phyloP scores from a whole-genome alignment of 2,888 invertebrate genomes.

The Lasioglossum leucozonium region DNA sequence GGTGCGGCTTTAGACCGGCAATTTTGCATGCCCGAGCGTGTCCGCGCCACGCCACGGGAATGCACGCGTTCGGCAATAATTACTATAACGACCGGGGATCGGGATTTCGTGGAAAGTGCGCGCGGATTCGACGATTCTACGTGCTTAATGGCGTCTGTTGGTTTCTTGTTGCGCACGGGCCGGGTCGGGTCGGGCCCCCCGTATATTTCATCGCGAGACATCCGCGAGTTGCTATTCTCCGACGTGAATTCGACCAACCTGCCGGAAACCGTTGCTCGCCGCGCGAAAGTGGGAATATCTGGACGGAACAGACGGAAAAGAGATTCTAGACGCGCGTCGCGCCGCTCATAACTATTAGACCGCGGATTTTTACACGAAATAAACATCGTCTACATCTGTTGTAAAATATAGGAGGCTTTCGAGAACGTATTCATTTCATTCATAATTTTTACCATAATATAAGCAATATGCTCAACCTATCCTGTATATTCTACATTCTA shows the following conservation, averaged over 20 bases:
- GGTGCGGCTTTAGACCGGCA: conserved; percentile 59
- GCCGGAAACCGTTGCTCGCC: background rate
- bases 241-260: conserved; percentile 2
- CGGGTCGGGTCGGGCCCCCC: too few relatives aligned
- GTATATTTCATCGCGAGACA: conserved; percentile 27
- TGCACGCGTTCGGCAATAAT: conserved; percentile 67
- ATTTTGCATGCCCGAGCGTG: conserved; percentile 65
- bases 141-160: conserved; percentile 59
- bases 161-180: conserved; percentile 25
- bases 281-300: background rate
- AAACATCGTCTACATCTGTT: background rate
- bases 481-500: too few relatives aligned
- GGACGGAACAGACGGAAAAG: background rate
- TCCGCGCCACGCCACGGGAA: conserved; percentile 55
- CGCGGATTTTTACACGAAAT: background rate
- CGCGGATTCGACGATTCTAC: conserved; percentile 55
- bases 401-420: background rate
- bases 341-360: background rate
- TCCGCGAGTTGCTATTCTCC: conserved; percentile 4
- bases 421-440: background rate
- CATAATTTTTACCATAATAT: too few relatives aligned
- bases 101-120: conserved; percentile 52
- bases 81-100: conserved; percentile 61
- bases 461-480: too few relatives aligned
- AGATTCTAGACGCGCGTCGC: background rate